These are phyloP conservation scores for Lophura nycthemera DNA, from an alignment of 2,113 vertebrate species.

Conservation along the genomic window DNA sequence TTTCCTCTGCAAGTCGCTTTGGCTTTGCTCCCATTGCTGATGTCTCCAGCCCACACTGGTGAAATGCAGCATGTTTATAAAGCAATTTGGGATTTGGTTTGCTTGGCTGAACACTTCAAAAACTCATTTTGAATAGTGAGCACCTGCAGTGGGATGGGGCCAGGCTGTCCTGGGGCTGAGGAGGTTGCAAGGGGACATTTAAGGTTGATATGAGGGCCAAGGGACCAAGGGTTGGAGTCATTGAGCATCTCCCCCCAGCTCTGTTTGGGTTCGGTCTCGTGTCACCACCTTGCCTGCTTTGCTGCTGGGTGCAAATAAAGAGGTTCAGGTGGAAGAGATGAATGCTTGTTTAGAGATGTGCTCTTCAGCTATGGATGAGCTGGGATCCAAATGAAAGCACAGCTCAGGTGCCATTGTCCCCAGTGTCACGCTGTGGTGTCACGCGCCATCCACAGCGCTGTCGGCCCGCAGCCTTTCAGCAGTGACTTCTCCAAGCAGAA, in stretches of 20 bases:
- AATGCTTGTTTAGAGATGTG: not conserved
- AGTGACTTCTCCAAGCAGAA: not conserved
- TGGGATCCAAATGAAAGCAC: not conserved
- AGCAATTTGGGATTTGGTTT: conserved; percentile 75
- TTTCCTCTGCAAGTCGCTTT: not conserved
- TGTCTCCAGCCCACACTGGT: conserved; percentile 59
- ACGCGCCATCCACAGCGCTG: not conserved
- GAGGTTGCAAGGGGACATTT: not conserved
- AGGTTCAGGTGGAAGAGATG: not conserved
- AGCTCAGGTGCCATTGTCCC: not conserved
- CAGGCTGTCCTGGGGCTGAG: not conserved
- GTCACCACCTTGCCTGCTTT: not conserved
- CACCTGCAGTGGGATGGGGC: conserved; percentile 23
- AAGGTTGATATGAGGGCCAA: not conserved
- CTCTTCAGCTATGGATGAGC: not conserved
- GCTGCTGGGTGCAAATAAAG: not conserved
- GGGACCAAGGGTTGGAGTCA: not conserved
- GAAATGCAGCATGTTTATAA: conserved; percentile 48
- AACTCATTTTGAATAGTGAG: conserved; percentile 45
- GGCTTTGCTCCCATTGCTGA: conserved; percentile 43
- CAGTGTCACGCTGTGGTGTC: not conserved
- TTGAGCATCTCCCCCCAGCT: rapidly evolving
- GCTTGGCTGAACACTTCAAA: conserved; percentile 70
- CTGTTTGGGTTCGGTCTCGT: rapidly evolving
- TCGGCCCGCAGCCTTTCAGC: not conserved